Conservation (phyloP, 2,888 invertebrate genomes). For the Cantharis rustica region DNA sequence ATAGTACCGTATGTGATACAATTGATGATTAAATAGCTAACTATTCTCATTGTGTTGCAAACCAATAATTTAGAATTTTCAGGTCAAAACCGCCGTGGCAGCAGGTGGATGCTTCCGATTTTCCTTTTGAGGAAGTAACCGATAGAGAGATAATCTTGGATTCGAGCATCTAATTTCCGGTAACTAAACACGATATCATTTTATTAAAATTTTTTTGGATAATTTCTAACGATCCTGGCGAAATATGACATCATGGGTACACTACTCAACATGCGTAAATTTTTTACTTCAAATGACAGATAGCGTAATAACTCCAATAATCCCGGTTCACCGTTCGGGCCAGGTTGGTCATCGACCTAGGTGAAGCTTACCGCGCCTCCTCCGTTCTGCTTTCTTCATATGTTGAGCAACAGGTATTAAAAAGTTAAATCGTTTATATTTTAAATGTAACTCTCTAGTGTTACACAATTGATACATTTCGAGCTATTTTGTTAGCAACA, state of each 20-base stretch:
- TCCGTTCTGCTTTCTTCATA: slow-evolving; percentile 31
- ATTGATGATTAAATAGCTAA: not conserved
- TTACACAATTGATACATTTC: not conserved
- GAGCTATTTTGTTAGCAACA: not conserved
- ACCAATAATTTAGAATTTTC: not conserved
- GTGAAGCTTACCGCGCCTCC: slow-evolving; percentile 32
- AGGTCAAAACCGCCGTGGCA: not conserved
- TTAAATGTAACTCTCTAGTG: not conserved
- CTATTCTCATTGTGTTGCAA: not conserved
- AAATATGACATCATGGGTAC: not conserved
- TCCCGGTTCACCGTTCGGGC: slow-evolving; percentile 38
- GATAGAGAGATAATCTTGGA: not conserved
- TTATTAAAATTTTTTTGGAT: not conserved
- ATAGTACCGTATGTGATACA: not conserved
- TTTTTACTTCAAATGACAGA: slow-evolving; percentile 23
- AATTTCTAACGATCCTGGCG: not conserved
- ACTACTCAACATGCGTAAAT: not conserved
- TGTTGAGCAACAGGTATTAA: slow-evolving; percentile 30
- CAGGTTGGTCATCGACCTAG: slow-evolving; percentile 38
- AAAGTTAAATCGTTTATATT: slow-evolving; percentile 1
- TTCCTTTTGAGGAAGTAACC: not conserved
- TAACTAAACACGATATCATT: not conserved
- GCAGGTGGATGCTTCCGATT: not conserved
- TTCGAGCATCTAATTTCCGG: not conserved
- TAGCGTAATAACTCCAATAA: slow-evolving; percentile 30